Percentiles rank a stretch among this genome's conserved stretches.
These are phyloP conservation scores for Hydrolagus affinis DNA, from an alignment of 2,113 vertebrate species.

Conservation along the genomic window DNA sequence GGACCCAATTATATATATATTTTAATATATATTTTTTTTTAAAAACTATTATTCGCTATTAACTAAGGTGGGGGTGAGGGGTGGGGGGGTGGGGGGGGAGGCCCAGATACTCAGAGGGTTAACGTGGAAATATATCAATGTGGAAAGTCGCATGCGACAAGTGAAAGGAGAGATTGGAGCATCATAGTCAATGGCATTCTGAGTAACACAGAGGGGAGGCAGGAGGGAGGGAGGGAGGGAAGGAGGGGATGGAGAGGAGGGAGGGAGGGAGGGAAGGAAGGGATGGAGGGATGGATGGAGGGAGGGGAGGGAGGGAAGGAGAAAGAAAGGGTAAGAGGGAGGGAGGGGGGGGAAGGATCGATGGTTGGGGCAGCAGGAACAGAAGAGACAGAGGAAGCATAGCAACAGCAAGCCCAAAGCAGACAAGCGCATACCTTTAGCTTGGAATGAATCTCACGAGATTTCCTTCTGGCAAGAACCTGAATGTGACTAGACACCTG, in stretches of 20 bases:
- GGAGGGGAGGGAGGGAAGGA: not conserved
- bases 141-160: not conserved
- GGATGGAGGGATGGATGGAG: not conserved
- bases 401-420: constrained; percentile 97
- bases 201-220: too few species aligned
- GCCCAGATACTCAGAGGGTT: not conserved
- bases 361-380: not conserved
- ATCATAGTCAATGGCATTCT: too few species aligned
- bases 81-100: too few species aligned
- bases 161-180: too few species aligned
- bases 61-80: too few species aligned
- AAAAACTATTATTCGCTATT: not conserved
- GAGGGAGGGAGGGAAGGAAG: not conserved
- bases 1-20: too few species aligned
- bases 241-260: not conserved
- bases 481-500: constrained; percentile 99
- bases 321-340: not conserved
- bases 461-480: constrained; percentile 99
- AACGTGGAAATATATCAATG: not conserved
- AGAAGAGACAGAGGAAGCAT: constrained; percentile 49
- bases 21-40: too few species aligned
- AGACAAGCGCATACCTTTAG: constrained; percentile 99
- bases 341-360: not conserved
- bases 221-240: not conserved
- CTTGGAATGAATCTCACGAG: constrained; percentile 99